phyloP scores from a whole-genome alignment of 2,113 vertebrate genomes.

The Myotis yumanensis region DNA sequence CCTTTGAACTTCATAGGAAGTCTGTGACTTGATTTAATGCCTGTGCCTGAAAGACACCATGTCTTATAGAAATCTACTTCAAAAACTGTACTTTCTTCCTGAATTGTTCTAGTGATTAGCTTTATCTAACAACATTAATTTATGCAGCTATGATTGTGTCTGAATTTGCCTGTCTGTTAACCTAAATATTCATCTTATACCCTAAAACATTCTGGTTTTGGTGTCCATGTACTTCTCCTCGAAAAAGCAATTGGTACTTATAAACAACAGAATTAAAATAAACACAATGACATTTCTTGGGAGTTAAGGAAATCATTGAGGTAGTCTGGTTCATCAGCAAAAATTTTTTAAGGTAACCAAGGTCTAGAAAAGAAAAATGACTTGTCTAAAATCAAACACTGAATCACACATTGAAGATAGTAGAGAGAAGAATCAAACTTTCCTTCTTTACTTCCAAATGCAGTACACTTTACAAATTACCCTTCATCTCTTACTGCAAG shows the following conservation, averaged over 20 bases:
- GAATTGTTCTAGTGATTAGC: background rate
- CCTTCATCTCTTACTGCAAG: background rate
- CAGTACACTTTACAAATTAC: background rate
- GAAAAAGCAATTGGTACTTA: background rate
- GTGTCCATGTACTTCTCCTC: background rate
- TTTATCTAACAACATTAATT: slow-evolving; percentile 21
- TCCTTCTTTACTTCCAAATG: background rate
- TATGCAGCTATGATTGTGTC: background rate
- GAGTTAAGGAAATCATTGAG: background rate
- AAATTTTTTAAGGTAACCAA: background rate
- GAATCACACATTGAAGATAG: background rate
- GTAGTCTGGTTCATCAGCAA: background rate
- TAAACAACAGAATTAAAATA: slow-evolving; percentile 10
- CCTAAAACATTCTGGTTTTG: slow-evolving; percentile 7
- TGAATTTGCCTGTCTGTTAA: background rate
- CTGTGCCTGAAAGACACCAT: background rate
- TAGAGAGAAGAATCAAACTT: background rate
- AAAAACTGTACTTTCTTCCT: slow-evolving; percentile 9
- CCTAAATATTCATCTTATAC: background rate
- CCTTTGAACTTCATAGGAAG: background rate
- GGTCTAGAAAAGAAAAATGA: background rate
- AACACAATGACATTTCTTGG: background rate
- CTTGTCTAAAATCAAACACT: background rate
- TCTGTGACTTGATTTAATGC: background rate
- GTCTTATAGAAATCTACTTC: background rate